Base-by-base conservation (phyloP, 2,797 vertebrate species). In the Macropodus opercularis region DNA sequence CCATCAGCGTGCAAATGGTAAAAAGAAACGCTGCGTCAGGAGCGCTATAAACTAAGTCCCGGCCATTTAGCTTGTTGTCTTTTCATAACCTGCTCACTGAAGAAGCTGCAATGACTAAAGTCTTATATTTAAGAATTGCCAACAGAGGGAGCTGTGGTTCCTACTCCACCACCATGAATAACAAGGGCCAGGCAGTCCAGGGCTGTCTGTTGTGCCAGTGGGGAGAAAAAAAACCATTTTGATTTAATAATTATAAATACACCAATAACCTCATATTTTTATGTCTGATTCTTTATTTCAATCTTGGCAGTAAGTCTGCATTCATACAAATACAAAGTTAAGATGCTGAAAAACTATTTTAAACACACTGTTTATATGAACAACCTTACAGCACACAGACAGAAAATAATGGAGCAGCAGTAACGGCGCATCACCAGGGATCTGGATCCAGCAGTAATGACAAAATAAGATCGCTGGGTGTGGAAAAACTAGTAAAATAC, bases 271-370 rank as follows among this genome's bases (percentile, higher is more conserved):
- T 19, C 8, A 56, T 32, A 64, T 39, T 22, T n/a, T 12, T 21
- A 35, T 64, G 7, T 59, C 54, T 57, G 23, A 77, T 21, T 1
- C 53, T 85, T 90, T 84, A 85, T 89, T 85, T 88, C 64, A 81
- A 69, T 87, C 65, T 63, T 49, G 42, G 66, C 76, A 84, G 80
- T 74, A 58, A 86, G 86, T 58, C 67, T 82, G 77, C 67, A 82
- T 83, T 77, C 66, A 87, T 79, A 85, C 69, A 83, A 86, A 82
- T 71, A 72, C 63, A 72, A 46, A 69, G 78, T 76, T 10, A 9
- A 73, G 85, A 85, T 22, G 22, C 59, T 58, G 51, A 57, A 58
- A 43, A 73, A 72, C 41, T 63, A 80, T 60, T 57, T 44, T 50
- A n/a, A 63, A 63, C 53, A 63, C 22, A 4, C 44, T 63, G 56